Evolutionary conservation across 2,113 vertebrate species (phyloP).

Genomic region (Pelecanus crispus): DNA sequence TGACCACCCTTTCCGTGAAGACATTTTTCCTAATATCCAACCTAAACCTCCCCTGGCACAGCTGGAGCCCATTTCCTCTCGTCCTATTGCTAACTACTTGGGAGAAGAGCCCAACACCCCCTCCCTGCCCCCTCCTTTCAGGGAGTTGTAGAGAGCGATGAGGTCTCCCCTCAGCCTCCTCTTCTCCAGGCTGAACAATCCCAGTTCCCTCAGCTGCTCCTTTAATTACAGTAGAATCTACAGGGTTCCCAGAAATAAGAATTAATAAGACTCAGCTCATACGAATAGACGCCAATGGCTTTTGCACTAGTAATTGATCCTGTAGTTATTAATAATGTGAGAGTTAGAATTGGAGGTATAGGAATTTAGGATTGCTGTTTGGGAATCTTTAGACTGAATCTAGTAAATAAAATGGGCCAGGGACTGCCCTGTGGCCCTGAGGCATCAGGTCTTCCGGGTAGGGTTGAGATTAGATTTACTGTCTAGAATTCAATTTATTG

Average conservation of each 20-base stretch:
- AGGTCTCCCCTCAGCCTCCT: no score
- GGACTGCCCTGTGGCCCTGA: not conserved
- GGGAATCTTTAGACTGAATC: not conserved
- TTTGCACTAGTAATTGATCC: not conserved
- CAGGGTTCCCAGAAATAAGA: not conserved
- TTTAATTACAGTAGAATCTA: not conserved
- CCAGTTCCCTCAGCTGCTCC: no score
- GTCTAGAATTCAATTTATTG: not conserved
- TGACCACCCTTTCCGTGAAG: no score
- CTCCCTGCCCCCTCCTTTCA: no score
- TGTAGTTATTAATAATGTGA: not conserved
- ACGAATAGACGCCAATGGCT: not conserved
- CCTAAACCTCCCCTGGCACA: no score
- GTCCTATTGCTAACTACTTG: no score
- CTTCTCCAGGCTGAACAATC: no score
- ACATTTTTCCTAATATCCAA: no score
- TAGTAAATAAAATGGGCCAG: not conserved
- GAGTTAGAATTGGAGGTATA: not conserved
- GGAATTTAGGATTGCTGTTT: not conserved
- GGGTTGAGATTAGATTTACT: not conserved
- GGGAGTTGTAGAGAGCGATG: no score
- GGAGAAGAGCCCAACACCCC: no score
- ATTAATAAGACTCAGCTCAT: not conserved
- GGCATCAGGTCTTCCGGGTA: not conserved
- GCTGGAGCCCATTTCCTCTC: no score